Evolutionary conservation across 2,113 vertebrate species (phyloP).

Genomic region (Platichthys flesus): DNA sequence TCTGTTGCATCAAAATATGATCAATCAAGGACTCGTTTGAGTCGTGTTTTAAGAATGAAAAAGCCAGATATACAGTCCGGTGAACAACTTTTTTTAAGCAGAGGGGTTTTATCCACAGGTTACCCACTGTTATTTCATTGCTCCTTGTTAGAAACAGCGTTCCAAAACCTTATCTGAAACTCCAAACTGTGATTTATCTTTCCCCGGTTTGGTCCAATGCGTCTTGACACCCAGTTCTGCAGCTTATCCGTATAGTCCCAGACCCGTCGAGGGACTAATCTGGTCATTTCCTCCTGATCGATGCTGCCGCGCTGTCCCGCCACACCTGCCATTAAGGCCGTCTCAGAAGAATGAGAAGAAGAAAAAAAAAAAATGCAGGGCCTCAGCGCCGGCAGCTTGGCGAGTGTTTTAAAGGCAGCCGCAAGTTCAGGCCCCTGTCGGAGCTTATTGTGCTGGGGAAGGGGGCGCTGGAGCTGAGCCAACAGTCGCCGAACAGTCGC

Average conservation of each 20-base stretch:
- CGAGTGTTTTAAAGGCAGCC: too few relatives aligned
- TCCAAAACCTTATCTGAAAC: slow-evolving; percentile 47
- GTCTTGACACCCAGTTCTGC: slow-evolving; percentile 62
- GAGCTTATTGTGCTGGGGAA: slow-evolving; percentile 27
- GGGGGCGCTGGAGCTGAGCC: slow-evolving; percentile 9
- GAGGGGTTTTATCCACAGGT: slow-evolving; percentile 11
- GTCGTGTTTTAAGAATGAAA: neutral
- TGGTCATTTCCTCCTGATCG: slow-evolving; percentile 74
- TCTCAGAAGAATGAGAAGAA: slow-evolving; percentile 51
- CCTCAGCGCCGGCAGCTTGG: slow-evolving; percentile 47
- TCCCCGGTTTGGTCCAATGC: slow-evolving; percentile 57
- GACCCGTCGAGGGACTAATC: slow-evolving; percentile 71
- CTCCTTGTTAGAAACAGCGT: slow-evolving; percentile 24
- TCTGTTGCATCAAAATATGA: neutral
- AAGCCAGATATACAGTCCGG: neutral
- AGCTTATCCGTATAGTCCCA: slow-evolving; percentile 59
- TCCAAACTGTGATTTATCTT: slow-evolving; percentile 61
- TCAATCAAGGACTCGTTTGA: neutral
- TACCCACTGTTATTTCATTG: slow-evolving; percentile 31
- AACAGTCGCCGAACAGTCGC: slow-evolving; percentile 35
- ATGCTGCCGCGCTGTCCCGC: slow-evolving; percentile 50
- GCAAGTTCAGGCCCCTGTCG: slow-evolving; percentile 38
- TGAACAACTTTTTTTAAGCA: slow-evolving; percentile 21
- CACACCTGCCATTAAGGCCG: slow-evolving; percentile 70
- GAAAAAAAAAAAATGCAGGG: slow-evolving; percentile 6